These are phyloP conservation scores for Bacillus rossius DNA, from an alignment of 1,140 invertebrate genomes.

Conservation along the genomic window DNA sequence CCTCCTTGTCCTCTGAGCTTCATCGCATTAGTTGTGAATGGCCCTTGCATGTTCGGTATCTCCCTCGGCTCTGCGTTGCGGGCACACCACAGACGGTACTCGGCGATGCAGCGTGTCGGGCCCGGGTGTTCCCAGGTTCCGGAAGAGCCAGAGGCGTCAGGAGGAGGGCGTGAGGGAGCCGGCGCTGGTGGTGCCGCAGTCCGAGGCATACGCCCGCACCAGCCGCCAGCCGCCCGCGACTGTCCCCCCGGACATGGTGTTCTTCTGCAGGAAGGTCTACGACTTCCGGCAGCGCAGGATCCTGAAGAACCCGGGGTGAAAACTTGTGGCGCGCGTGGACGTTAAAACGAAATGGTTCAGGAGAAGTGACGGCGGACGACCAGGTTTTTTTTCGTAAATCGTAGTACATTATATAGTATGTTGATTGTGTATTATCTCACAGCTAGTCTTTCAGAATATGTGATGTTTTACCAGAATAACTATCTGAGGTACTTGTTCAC, in stretches of 20 bases:
- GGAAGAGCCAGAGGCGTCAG: conserved; percentile 52
- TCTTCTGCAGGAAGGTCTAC: conserved; percentile 91
- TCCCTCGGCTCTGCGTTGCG: no score
- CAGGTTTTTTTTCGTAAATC: not conserved
- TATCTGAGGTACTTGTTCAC: not conserved
- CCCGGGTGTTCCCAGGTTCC: no score
- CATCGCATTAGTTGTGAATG: no score
- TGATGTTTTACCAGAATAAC: not conserved
- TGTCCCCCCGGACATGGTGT: conserved; percentile 77
- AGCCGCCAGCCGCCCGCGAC: conserved; percentile 61
- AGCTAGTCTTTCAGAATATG: conserved; percentile 2
- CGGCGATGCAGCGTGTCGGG: no score
- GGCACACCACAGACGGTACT: no score
- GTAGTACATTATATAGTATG: not conserved
- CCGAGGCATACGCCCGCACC: conserved; percentile 46
- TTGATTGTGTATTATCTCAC: not conserved
- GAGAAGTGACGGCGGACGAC: not conserved
- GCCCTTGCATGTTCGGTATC: no score
- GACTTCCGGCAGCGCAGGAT: conserved; percentile 76
- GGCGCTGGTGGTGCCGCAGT: conserved; percentile 52
- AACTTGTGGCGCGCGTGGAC: not conserved
- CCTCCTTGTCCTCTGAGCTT: no score
- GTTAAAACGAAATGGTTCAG: not conserved
- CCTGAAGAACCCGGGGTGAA: conserved; percentile 16
- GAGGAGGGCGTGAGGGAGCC: conserved; percentile 54